These are phyloP conservation scores for Acronicta alni DNA, from an alignment of 2,888 invertebrate species.

Conservation along the genomic window DNA sequence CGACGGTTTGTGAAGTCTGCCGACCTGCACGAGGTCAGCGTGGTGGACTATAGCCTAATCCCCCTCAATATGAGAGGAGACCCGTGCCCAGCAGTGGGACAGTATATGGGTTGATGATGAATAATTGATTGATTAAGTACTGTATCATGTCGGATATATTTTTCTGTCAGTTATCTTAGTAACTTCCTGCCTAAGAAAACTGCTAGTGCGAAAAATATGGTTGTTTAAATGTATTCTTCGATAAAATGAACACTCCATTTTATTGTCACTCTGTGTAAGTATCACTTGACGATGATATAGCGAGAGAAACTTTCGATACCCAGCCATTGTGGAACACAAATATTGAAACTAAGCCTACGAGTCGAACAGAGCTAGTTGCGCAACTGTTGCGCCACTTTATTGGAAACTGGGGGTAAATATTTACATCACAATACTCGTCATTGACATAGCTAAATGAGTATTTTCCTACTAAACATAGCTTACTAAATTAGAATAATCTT, in stretches of 20 bases:
- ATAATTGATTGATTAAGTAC: too few species aligned
- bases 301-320: conserved; percentile 50
- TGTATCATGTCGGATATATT: too few species aligned
- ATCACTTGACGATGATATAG: conserved; percentile 47
- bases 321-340: conserved; percentile 54
- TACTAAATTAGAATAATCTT: neutral
- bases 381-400: conserved; percentile 43
- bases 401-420: conserved; percentile 36
- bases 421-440: conserved; percentile 7
- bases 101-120: too few species aligned
- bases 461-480: neutral
- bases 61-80: too few species aligned
- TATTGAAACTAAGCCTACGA: conserved; percentile 53
- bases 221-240: too few species aligned
- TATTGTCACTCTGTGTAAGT: conserved; percentile 12
- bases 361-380: conserved; percentile 45
- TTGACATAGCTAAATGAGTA: neutral
- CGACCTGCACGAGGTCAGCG: too few species aligned
- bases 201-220: too few species aligned
- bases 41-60: too few species aligned
- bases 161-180: too few species aligned
- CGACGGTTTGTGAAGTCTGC: too few species aligned
- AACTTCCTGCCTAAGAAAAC: too few species aligned
- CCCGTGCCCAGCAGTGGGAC: too few species aligned
- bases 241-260: conserved; percentile 16